Conservation (phyloP, 2,113 vertebrate genomes). For the Canis aureus region DNA sequence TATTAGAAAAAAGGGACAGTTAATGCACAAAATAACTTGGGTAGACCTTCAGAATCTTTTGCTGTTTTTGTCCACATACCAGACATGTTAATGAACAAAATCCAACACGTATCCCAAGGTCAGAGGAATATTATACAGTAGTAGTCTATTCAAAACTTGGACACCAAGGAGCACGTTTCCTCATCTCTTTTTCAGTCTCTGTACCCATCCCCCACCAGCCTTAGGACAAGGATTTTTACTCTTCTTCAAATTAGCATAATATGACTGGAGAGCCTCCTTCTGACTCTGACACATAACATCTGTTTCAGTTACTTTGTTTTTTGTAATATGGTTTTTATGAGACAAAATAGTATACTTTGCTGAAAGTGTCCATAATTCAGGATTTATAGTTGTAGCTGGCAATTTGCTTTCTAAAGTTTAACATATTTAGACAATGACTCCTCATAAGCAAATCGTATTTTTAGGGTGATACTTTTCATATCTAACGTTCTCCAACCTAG, state of each 20-base stretch:
- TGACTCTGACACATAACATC: not conserved
- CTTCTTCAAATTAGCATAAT: slow-evolving; percentile 23
- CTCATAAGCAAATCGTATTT: not conserved
- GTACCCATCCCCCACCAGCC: fast-evolving
- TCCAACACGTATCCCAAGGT: not conserved
- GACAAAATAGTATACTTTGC: slow-evolving; percentile 36
- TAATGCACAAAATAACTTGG: not conserved
- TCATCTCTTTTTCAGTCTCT: not conserved
- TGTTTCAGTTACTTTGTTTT: not conserved
- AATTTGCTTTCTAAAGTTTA: slow-evolving; percentile 25
- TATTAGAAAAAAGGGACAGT: not conserved
- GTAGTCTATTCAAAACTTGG: not conserved
- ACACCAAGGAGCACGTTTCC: not conserved
- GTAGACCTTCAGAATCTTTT: not conserved
- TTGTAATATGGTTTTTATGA: not conserved
- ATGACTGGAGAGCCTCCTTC: not conserved
- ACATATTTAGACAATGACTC: not conserved
- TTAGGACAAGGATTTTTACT: not conserved
- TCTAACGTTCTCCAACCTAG: not conserved
- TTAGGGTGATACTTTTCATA: slow-evolving; percentile 1
- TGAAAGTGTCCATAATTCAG: not conserved
- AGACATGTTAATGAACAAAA: not conserved
- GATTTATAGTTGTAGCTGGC: not conserved
- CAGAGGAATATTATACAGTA: not conserved
- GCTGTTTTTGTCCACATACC: not conserved